Base-by-base conservation (phyloP, 2,113 vertebrate species). In the Anarhynchus alexandrinus region DNA sequence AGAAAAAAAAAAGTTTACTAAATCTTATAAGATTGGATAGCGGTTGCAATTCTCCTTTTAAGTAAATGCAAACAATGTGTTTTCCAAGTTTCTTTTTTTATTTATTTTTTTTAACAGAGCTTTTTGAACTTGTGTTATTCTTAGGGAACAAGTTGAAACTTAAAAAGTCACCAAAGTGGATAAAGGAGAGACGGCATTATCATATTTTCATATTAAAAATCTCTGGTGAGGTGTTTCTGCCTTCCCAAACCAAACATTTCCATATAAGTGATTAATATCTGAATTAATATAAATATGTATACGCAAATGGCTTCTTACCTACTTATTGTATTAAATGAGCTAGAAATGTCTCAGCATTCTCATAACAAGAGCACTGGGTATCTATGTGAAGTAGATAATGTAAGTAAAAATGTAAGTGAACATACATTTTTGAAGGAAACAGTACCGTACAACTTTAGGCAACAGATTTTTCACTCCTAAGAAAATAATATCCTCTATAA, bases 191-290 rank as follows among this genome's bases (percentile, higher is more conserved):
- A 82, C 52, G 38, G 27, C 11, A 80, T 90, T 90, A 88, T 42
- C 73, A 57, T 91, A 69, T 76, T 90, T 88, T 82, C 74, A 23
- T 79, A 91, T 86, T 91, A 90, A 94, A 93, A 85, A 73, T 82
- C 66, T 90, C 66, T 54, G 52, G 25, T 65, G 78, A 91, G 15
- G 4, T 82, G 84, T 65, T 96, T 58, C 91, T 93, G 27, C 82
- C 87, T 81, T 93, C 92, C 70, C 82, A 95, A 97, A 93, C 70
- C 61, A 67, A 93, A 47, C 52, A 96, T 94, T 97, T 93, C 83
- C 90, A 97, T 88, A 66, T n/a, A 80, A 65, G 70, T 82, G 96
- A 96, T 96, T 91, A 96, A 90, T 93, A 96, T 93, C 93, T 91
- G 90, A 69, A 72, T 91, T 52, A 85, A 90, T 85, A 90, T 87